A percentile compares a stretch with the other conserved stretches of the same genome.
phyloP scores from a whole-genome alignment of 2,888 invertebrate genomes.

The Pinctada fucata region DNA sequence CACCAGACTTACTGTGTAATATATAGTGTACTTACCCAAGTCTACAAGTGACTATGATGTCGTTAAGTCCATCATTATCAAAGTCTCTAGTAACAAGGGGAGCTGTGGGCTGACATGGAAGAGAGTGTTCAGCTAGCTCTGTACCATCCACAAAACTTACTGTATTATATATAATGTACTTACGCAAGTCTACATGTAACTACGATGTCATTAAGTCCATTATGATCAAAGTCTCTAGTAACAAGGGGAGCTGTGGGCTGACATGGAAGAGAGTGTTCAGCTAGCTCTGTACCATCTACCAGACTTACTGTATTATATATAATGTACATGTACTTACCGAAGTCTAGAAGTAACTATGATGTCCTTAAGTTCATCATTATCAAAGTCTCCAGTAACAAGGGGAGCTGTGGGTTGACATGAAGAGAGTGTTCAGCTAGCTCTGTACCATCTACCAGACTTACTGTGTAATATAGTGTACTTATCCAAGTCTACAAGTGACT shows the following conservation, averaged over 20 bases:
- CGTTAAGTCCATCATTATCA: conserved; percentile 72
- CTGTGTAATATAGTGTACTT: conserved; percentile 62
- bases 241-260: conserved; percentile 69
- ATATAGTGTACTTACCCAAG: conserved; percentile 67
- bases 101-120: conserved; percentile 71
- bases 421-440: conserved; percentile 69
- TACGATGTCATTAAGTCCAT: conserved; percentile 72
- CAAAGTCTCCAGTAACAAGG: conserved; percentile 71
- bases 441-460: conserved; percentile 69
- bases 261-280: conserved; percentile 71
- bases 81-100: conserved; percentile 71
- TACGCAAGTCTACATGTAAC: conserved; percentile 72
- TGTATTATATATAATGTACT: conserved; percentile 18
- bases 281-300: conserved; percentile 39
- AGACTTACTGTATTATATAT: too few species aligned
- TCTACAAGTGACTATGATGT: conserved; percentile 71
- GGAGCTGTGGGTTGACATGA: conserved; percentile 69
- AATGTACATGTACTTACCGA: conserved; percentile 61
- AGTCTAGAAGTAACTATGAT: conserved; percentile 70
- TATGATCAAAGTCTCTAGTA: conserved; percentile 72
- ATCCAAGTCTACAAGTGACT: conserved; percentile 72
- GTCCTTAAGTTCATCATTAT: conserved; percentile 73
- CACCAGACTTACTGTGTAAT: conserved; percentile 67
- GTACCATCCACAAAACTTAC: too few species aligned
- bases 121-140: conserved; percentile 65